These are phyloP conservation scores for Ceriagrion tenellum DNA, from an alignment of 2,888 invertebrate genomes.

Conservation along the genomic window DNA sequence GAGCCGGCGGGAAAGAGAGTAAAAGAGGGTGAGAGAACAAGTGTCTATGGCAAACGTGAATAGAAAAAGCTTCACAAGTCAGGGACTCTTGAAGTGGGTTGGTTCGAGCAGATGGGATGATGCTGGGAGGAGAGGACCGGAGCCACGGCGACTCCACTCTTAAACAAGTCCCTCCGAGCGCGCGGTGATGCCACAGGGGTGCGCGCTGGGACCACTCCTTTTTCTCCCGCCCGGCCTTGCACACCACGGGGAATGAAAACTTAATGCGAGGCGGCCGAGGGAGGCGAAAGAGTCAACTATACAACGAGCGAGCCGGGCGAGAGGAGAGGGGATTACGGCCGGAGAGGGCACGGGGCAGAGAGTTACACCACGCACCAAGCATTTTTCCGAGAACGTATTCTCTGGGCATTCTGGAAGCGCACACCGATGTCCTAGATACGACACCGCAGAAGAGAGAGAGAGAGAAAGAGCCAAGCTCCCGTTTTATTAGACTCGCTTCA, in stretches of 20 bases:
- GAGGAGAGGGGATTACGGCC: neutral
- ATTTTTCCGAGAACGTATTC: neutral
- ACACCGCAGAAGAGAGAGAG: neutral
- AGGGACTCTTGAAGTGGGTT: neutral
- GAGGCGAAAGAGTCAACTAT: constrained; percentile 18
- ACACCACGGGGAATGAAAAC: constrained; percentile 53
- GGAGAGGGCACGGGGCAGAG: neutral
- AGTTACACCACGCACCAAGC: neutral
- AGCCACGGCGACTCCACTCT: neutral
- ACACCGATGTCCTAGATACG: constrained; percentile 15
- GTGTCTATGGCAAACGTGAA: neutral
- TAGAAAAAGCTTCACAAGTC: neutral
- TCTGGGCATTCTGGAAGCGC: neutral
- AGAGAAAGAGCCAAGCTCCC: neutral
- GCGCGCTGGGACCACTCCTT: neutral
- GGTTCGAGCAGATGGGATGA: neutral
- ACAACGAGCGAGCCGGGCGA: neutral
- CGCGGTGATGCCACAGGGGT: neutral
- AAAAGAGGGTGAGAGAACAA: neutral
- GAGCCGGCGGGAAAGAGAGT: neutral
- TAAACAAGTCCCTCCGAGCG: neutral
- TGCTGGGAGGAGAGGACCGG: neutral
- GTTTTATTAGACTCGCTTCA: constrained; percentile 12
- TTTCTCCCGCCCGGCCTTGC: neutral
- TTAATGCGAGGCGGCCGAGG: constrained; percentile 23